Evolutionary conservation across 2,888 invertebrate genomes (phyloP).

Genomic region (Cephus runcator): DNA sequence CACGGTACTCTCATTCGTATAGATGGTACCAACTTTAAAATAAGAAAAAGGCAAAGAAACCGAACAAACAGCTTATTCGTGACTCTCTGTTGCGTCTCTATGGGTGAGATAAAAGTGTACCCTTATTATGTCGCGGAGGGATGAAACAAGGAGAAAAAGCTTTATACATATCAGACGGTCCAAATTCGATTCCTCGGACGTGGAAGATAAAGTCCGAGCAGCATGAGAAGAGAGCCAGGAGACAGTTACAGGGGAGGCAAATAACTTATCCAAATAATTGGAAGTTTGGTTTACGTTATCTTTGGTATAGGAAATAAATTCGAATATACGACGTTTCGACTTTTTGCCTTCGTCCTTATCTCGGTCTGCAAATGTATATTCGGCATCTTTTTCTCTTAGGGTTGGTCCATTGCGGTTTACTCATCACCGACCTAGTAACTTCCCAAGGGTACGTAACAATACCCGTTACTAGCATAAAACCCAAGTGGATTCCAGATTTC

Average conservation of each 20-base stretch:
- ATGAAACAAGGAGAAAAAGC: neutral
- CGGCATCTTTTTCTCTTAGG: neutral
- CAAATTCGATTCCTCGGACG: neutral
- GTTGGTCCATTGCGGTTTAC: neutral
- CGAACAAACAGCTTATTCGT: too few relatives aligned
- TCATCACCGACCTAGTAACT: neutral
- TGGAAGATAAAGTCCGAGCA: neutral
- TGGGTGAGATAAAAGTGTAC: too few relatives aligned
- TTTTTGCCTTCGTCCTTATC: neutral
- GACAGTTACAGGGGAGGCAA: neutral
- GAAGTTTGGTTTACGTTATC: neutral
- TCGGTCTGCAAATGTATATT: neutral
- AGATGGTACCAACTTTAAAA: too few relatives aligned
- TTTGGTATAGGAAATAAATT: neutral
- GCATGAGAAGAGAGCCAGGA: neutral
- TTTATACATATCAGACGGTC: neutral
- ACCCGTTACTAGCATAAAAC: neutral
- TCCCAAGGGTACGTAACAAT: neutral
- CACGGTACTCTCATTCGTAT: too few relatives aligned
- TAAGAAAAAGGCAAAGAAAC: too few relatives aligned
- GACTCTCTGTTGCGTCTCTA: too few relatives aligned
- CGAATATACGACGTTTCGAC: neutral
- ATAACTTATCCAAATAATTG: neutral
- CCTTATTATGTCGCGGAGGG: too few relatives aligned
- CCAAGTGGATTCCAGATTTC: neutral